phyloP scores from a whole-genome alignment of 2,888 invertebrate genomes.

The Villa cingulata region DNA sequence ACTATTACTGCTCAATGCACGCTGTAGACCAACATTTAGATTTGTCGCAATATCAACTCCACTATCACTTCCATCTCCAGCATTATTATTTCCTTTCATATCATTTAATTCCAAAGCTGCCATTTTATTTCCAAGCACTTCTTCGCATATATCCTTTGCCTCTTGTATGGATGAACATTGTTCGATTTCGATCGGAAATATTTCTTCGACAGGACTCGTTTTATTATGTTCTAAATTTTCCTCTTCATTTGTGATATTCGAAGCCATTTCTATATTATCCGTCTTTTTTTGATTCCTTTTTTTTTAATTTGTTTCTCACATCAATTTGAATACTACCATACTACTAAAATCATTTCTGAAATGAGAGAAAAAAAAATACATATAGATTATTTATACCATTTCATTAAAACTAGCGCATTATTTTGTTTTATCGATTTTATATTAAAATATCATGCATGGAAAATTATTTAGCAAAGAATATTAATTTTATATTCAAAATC shows the following conservation, averaged over 20 bases:
- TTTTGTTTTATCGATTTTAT: too few species aligned
- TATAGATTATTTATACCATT: too few species aligned
- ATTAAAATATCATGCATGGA: too few species aligned
- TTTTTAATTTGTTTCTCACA: too few species aligned
- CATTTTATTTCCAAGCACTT: conserved; percentile 23
- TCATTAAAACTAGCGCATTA: too few species aligned
- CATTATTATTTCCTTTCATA: conserved; percentile 7
- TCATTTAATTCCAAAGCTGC: conserved; percentile 22
- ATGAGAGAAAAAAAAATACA: too few species aligned
- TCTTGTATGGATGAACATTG: conserved; percentile 8
- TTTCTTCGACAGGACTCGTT: not conserved
- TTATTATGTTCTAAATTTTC: not conserved
- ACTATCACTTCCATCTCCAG: conserved; percentile 61
- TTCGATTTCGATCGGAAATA: conserved; percentile 5
- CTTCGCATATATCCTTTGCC: conserved; percentile 19
- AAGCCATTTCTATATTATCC: not conserved
- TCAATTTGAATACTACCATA: too few species aligned
- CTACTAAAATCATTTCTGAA: too few species aligned
- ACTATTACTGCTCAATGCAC: conserved; percentile 44
- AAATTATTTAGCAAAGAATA: too few species aligned
- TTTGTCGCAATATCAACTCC: conserved; percentile 54
- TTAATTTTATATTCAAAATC: too few species aligned
- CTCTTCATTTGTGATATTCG: not conserved
- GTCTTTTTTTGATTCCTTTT: too few species aligned
- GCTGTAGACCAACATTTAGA: conserved; percentile 35